Evolutionary conservation across 2,797 vertebrate genomes (phyloP), one percentile per base, ranked within the genome.

Genomic region (Enteromius unitaeniatus): DNA sequence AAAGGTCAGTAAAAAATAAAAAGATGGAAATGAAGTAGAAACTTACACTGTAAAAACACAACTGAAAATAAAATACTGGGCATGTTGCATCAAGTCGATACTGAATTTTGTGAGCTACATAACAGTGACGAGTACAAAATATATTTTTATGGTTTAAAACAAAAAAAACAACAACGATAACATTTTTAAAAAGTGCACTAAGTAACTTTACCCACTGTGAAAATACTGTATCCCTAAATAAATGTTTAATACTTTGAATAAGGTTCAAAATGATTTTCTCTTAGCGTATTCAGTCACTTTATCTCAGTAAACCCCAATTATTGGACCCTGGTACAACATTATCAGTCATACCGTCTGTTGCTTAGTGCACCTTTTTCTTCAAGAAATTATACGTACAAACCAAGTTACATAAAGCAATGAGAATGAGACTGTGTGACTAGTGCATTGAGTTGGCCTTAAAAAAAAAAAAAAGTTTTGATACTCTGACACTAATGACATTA

Each of bases 381-480:
- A 0, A 37, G 1, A 37, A 37, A 8, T 37, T 7, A 37, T 7
- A 7, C 7, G 26, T 79, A 67, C 55, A 58, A 11, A 58, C 77
- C 28, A 62, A 60, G 14, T 49, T 15, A 51, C 19, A 42, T 31
- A 64, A 73, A 74, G 45, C 28, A 82, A 72, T 65, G 28, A 72
- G 19, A 72, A 72, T 47, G 13, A 17, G 58, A 37, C 37, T 40
- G 82, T 68, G 75, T 84, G 65, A 70, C 82, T 84, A 72, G 13
- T 62, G 21, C 37, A 70, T 62, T 28, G 14, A 62, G 6, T 21
- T 60, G 28, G 15, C 5, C 4, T 45, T 45, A 45, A 45, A 19
- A 37, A 53, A 53, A 53, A 40, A 40, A 37, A n/a, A n/a, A n/a
- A n/a, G n/a, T n/a, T n/a, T n/a, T n/a, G n/a, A n/a, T n/a, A n/a